Percentiles rank a stretch among this genome's conserved stretches.
Evolutionary conservation across 92 coral and sea anemone species (phyloP).

Genomic region (Paramuricea clavata): DNA sequence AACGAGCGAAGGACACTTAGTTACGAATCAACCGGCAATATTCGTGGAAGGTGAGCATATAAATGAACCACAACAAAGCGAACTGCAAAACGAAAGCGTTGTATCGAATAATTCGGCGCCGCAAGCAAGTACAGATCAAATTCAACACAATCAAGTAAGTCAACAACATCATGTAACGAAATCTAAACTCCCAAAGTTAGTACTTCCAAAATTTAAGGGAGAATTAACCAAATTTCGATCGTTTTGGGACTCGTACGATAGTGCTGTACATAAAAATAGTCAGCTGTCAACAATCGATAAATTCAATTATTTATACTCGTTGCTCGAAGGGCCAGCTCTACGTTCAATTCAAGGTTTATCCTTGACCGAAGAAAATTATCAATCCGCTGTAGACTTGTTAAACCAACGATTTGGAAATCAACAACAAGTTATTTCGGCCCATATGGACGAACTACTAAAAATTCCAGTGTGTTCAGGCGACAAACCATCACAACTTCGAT

Average conservation of each 20-base stretch:
- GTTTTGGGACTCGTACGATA: not conserved
- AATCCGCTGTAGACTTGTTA: not conserved
- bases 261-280: not conserved
- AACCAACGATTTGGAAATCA: not conserved
- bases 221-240: constrained; percentile 6
- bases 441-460: constrained; percentile 1
- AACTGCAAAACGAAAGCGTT: not conserved
- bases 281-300: not conserved
- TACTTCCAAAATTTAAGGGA: not conserved
- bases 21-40: not conserved
- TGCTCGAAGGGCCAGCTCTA: not conserved
- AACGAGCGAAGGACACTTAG: not conserved
- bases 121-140: not conserved
- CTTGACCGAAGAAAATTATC: not conserved
- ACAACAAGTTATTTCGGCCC: constrained; percentile 16
- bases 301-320: not conserved
- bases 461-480: not conserved
- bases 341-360: not conserved
- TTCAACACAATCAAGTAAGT: not conserved
- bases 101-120: not conserved
- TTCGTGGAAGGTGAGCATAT: not conserved
- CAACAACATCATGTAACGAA: not conserved
- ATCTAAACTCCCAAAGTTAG: constrained; percentile 3
- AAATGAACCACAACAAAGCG: not conserved
- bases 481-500: not conserved